Evolutionary conservation across 1,140 invertebrate species (phyloP), one percentile per base, ranked within the genome.

Genomic region (Sminthurinus signatus): DNA sequence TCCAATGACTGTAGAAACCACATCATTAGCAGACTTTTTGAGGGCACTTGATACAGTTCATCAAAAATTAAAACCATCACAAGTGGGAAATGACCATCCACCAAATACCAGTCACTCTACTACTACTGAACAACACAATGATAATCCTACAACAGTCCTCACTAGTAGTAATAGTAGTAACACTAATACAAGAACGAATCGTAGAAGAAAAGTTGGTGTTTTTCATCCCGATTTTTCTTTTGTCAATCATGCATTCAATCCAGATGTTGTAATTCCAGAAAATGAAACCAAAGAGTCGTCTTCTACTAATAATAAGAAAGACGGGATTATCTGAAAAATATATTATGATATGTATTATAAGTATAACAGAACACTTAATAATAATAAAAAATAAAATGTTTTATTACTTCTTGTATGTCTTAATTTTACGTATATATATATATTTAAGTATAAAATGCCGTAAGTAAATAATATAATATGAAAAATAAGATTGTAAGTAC

Each of bases 151-250:
- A 21, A 25, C 28, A 21, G 43, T 31, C 27, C 39, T 25, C 39
- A 59, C 25, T 25, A 43, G 4, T 43, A 27, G 32, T 44, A 17
- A 27, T 19, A 48, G 44, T 28, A 4, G 17, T 28, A 21, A 10
- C 23, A 17, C 8, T 31, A 19, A n/a, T 23, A 27, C 19, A 21
- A 8, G 44, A 19, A 15, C 2, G 4, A 44, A 46, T 1, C 29
- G 69, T 23, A 60, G 58, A 44, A 48, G 69, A 48, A 71, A 68
- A 59, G 52, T 68, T 60, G 69, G 69, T 17, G 50, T 71, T 19
- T 68, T 62, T 58, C 58, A 71, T 39, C 65, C 65, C 17, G 65
- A 55, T 15, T 71, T 71, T 58, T 58, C 66, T 21, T 71, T 65
- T 52, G 62, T 50, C 44, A 70, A 67, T 25, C 63, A 64, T 50